Evolutionary conservation across 1,140 invertebrate genomes (phyloP), one percentile per base, ranked within the genome.

Genomic region (Eubasilissa regina): DNA sequence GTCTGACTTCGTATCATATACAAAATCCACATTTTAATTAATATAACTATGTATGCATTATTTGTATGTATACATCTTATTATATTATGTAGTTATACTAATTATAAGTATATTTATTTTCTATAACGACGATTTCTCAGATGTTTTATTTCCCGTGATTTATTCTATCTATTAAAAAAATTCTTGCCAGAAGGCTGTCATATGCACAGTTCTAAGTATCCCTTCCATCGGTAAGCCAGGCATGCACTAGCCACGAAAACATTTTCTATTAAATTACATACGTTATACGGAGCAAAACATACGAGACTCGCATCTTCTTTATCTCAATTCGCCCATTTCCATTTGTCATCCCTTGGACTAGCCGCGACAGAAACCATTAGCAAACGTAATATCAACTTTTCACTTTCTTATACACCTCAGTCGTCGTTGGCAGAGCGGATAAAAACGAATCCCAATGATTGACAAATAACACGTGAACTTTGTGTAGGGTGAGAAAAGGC

Each of bases 211-310:
- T 56, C 6, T 17, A 56, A 4, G 7, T 56, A 4, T 56, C n/a
- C 11, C 17, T 56, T 15, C 53, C 17, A 56, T 66, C 7, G 44
- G 62, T 66, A 66, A 44, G 43, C 62, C 9, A n/a, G 10, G 35
- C 62, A 44, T 66, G n/a, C 62, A 66, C 11, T n/a, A 12, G 35
- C 21, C 25, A 44, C 3, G n/a, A n/a, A 66, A 58, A 47, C 62
- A 35, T 66, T 66, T 66, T 8, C 62, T 47, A 66, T 66, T 66
- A 47, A 66, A 66, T 66, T 44, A 66, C 62, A 66, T 66, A 44
- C 10, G 43, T 47, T 17, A 43, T 47, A 17, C 62, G 15, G 43
- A 44, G 44, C 25, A 43, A 64, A 64, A 35, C 62, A 66, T 15
- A 44, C 35, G 13, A 56, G n/a, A 17, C 35, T 66, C 62, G 21